phyloP scores from a whole-genome alignment of 2,113 vertebrate genomes.

The Ameiurus melas region DNA sequence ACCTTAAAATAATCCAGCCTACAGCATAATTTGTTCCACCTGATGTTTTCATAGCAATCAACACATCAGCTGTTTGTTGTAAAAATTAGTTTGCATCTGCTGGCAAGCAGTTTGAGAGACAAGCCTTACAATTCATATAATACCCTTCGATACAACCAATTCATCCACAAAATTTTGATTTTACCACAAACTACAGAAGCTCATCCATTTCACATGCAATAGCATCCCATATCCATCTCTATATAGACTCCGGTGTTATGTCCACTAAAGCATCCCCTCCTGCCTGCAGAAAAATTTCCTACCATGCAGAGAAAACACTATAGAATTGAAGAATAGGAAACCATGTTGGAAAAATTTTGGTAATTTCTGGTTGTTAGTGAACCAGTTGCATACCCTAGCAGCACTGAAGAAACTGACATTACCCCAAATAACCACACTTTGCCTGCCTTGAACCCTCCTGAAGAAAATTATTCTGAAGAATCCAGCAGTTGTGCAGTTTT shows the following conservation, averaged over 20 bases:
- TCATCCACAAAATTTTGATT: not conserved
- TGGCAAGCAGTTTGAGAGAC: not conserved
- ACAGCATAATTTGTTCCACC: not conserved
- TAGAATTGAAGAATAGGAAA: not conserved
- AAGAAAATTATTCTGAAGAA: not conserved
- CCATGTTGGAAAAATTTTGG: not conserved
- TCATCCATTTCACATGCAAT: not conserved
- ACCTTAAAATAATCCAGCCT: not conserved
- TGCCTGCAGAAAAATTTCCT: not conserved
- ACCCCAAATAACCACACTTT: not conserved
- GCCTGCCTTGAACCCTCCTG: not conserved
- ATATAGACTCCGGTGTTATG: not conserved
- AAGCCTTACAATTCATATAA: not conserved
- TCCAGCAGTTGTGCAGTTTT: not conserved
- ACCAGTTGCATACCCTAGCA: not conserved
- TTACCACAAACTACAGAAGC: not conserved
- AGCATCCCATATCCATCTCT: not conserved
- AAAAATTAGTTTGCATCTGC: not conserved
- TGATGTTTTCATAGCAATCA: not conserved
- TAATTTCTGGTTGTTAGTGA: not conserved
- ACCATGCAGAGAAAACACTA: not conserved
- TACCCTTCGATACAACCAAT: not conserved
- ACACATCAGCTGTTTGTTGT: not conserved
- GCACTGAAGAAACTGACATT: not conserved
- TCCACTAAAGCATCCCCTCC: not conserved